Evolutionary conservation across 2,797 vertebrate genomes (phyloP).

Genomic region (Sarcoramphus papa): DNA sequence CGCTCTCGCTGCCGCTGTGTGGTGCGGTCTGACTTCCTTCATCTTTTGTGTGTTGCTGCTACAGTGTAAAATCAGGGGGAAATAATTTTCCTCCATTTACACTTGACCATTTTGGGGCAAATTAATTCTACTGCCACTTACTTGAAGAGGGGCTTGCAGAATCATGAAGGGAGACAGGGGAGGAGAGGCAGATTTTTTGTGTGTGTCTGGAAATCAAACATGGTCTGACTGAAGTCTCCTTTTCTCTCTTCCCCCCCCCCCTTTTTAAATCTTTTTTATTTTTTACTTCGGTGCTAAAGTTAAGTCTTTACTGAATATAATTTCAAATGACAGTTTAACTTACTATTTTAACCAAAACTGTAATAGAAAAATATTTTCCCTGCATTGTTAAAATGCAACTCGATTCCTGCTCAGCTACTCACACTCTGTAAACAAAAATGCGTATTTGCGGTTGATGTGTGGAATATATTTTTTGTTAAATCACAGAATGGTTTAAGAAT

Average conservation of each 20-base stretch:
- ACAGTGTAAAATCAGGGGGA: constrained; percentile 25
- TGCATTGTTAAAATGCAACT: constrained; percentile 34
- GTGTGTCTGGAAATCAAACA: constrained; percentile 23
- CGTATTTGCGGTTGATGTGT: constrained; percentile 35
- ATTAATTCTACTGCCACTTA: constrained; percentile 19
- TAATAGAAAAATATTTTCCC: constrained; percentile 36
- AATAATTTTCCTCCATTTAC: constrained; percentile 35
- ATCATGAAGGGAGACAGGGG: not conserved
- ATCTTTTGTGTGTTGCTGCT: constrained; percentile 40
- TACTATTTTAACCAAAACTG: constrained; percentile 33
- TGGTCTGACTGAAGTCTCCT: not conserved
- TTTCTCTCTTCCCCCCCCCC: not conserved
- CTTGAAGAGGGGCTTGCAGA: not conserved
- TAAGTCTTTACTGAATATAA: not conserved
- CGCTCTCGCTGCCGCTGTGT: not conserved
- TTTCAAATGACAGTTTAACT: constrained; percentile 45
- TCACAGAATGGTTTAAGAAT: constrained; percentile 62
- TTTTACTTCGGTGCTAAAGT: constrained; percentile 4
- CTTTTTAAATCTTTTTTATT: not conserved
- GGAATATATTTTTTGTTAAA: constrained; percentile 43
- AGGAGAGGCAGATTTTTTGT: not conserved
- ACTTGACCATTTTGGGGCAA: constrained; percentile 16
- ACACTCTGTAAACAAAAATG: constrained; percentile 48
- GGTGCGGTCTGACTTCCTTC: constrained; percentile 25
- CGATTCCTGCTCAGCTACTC: not conserved